phyloP scores from a whole-genome alignment of 2,888 invertebrate genomes.

The Hyposoter didymator region DNA sequence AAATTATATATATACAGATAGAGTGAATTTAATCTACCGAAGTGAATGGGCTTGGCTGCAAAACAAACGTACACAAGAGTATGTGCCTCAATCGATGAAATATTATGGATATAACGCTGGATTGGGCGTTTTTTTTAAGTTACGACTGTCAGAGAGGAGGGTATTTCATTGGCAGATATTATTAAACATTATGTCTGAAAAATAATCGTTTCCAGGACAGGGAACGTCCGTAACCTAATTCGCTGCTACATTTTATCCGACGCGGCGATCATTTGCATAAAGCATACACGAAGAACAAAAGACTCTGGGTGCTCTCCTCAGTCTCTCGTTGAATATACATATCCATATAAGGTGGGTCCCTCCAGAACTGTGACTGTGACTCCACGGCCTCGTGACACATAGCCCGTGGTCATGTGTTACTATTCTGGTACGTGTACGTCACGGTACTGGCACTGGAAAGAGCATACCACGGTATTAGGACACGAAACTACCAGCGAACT shows the following conservation, averaged over 20 bases:
- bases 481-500: constrained; percentile 20
- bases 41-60: constrained; percentile 30
- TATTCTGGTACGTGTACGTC: constrained; percentile 43
- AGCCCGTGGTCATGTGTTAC: constrained; percentile 54
- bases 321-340: constrained; percentile 52
- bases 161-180: constrained; percentile 2
- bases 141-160: constrained; percentile 14
- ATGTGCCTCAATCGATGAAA: constrained; percentile 29
- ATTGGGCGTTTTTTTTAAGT: constrained; percentile 19
- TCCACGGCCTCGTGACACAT: constrained; percentile 66
- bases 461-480: constrained; percentile 8
- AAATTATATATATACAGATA: constrained; percentile 44
- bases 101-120: constrained; percentile 6
- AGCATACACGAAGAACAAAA: constrained; percentile 60
- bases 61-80: constrained; percentile 8
- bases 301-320: constrained; percentile 34
- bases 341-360: constrained; percentile 57
- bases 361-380: constrained; percentile 50
- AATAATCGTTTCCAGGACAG: constrained; percentile 11
- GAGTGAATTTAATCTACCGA: constrained; percentile 49
- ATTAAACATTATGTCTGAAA: constrained; percentile 1
- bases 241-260: constrained; percentile 23
- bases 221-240: constrained; percentile 55
- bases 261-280: constrained; percentile 58
- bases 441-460: constrained; percentile 31